Evolutionary conservation across 2,113 vertebrate genomes (phyloP).

Genomic region (Dascyllus trimaculatus): DNA sequence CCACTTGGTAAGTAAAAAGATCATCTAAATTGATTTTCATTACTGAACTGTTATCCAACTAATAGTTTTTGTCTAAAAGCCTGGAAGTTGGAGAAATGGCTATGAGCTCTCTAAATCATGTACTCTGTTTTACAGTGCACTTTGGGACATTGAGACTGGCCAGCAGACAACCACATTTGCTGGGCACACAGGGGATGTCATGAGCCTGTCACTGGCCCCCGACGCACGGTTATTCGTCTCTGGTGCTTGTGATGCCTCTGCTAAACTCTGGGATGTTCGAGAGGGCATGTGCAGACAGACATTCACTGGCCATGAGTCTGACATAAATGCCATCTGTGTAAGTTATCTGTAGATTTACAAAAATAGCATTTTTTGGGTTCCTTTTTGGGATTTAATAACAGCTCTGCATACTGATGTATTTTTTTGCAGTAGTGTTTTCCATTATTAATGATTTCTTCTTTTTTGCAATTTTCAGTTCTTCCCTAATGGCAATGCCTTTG

Average conservation of each 20-base stretch:
- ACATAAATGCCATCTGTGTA: slow-evolving; percentile 99
- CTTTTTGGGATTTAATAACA: too few relatives aligned
- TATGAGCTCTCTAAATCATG: neutral
- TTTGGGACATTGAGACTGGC: slow-evolving; percentile 99
- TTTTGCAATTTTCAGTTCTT: slow-evolving; percentile 88
- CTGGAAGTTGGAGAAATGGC: neutral
- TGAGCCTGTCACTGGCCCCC: slow-evolving; percentile 97
- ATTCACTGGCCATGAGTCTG: slow-evolving; percentile 98
- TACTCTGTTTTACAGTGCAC: slow-evolving; percentile 85
- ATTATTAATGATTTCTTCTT: neutral
- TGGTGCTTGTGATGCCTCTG: slow-evolving; percentile 98
- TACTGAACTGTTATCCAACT: neutral
- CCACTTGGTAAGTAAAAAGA: slow-evolving; percentile 92
- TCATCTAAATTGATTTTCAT: neutral
- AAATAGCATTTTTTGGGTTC: neutral
- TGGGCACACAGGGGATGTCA: slow-evolving; percentile 98
- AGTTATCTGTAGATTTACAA: slow-evolving; percentile 62
- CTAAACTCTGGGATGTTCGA: slow-evolving; percentile 98
- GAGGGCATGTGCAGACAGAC: slow-evolving; percentile 99
- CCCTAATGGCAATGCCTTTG: slow-evolving; percentile 98
- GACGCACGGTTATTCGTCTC: slow-evolving; percentile 97
- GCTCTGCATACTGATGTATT: neutral
- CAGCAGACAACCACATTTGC: slow-evolving; percentile 99
- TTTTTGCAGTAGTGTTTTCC: neutral
- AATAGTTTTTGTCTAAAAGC: neutral